Evolutionary conservation across 2,888 invertebrate species (phyloP).

Genomic region (Nomada ruficornis): DNA sequence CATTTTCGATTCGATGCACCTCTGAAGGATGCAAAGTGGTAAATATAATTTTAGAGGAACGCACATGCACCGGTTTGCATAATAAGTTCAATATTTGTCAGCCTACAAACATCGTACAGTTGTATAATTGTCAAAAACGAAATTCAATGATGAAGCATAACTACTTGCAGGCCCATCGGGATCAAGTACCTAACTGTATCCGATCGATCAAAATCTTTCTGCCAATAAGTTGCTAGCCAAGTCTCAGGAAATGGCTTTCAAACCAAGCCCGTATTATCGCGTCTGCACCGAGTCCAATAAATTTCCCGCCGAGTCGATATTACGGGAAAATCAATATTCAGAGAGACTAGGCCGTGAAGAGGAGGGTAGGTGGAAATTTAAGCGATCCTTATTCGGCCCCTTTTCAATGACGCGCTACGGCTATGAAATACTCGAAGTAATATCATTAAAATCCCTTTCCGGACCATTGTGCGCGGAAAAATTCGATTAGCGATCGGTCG

Average conservation of each 20-base stretch:
- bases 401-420: slow-evolving; percentile 5
- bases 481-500: slow-evolving; percentile 54
- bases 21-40: too few relatives aligned
- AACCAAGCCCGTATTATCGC: not conserved
- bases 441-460: slow-evolving; percentile 53
- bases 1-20: too few relatives aligned
- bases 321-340: slow-evolving; percentile 35
- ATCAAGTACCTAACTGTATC: not conserved
- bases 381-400: slow-evolving; percentile 19
- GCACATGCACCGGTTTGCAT: too few relatives aligned
- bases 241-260: not conserved
- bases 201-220: slow-evolving; percentile 12
- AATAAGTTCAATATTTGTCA: too few relatives aligned
- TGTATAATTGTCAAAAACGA: too few relatives aligned
- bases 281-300: slow-evolving; percentile 11
- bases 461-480: slow-evolving; percentile 48
- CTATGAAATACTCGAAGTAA: slow-evolving; percentile 34
- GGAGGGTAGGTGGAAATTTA: slow-evolving; percentile 20
- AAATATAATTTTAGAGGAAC: too few relatives aligned
- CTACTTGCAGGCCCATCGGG: too few relatives aligned
- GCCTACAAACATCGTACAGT: too few relatives aligned
- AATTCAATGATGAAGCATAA: too few relatives aligned
- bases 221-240: not conserved
- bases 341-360: not conserved
- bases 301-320: slow-evolving; percentile 25